Base-by-base conservation (phyloP, 2,113 vertebrate species). In the Eublepharis macularius region DNA sequence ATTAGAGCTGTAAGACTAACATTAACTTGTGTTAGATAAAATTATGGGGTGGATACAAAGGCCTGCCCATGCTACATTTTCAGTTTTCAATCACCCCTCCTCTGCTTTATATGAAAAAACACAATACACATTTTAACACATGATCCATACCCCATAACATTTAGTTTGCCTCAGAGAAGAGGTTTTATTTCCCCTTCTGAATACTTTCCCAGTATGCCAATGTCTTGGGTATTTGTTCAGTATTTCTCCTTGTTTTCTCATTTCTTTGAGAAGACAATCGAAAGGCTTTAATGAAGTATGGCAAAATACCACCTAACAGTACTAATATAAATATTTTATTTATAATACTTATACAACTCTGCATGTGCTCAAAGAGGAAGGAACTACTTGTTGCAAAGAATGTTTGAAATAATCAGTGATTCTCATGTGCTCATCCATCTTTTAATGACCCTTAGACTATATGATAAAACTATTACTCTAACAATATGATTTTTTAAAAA, bases 401-500 rank as follows among this genome's bases (percentile, higher is more conserved):
- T 54, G 66, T 54, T 60, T 70, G 47, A 81, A 70, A 81, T 70
- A 70, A 72, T 19, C n/a, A 80, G 16, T 68, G 36, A 68, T 47
- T 19, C 32, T 80, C 47, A 47, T 34, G 17, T 45, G 16, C 9
- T 32, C 24, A 17, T 47, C 34, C n/a, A 49, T 49, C 19, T 49
- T 65, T 68, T 81, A 49, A 47, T 81, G 63, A 63, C 32, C 41
- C 32, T 47, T 51, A 49, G 63, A 81, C 10, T 68, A 43, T 68
- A 3, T 49, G 17, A 68, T 57, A 34, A 66, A 66, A 65, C 43
- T 80, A 7, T 57, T 60, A 60, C 85, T 60, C 45, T 24, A 17
- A n/a, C 4, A 32, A 6, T 0, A 0, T 26, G 1, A 4, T 66
- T 63, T 21, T 19, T 5, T 47, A 6, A 24, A 26, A 60, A 60